Conservation (phyloP, 2,888 invertebrate species). For the Synergus itoensis region DNA sequence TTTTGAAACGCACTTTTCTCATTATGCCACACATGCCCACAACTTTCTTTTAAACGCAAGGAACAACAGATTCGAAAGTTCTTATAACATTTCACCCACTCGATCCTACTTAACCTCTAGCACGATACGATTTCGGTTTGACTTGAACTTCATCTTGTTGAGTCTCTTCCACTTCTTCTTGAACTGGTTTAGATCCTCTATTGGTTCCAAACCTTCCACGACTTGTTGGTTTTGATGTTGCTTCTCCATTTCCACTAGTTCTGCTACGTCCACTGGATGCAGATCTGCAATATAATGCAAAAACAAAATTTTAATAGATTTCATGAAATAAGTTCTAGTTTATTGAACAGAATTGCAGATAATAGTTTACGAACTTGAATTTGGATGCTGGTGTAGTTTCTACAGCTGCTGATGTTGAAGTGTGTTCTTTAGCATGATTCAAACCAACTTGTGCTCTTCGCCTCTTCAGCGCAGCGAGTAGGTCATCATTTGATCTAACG, state of each 20-base stretch:
- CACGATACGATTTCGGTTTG: slow-evolving; percentile 68
- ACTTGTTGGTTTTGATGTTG: slow-evolving; percentile 60
- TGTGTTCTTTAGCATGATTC: slow-evolving; percentile 70
- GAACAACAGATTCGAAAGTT: slow-evolving; percentile 41
- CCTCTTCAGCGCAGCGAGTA: slow-evolving; percentile 86
- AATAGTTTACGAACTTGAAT: slow-evolving; percentile 55
- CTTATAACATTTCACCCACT: slow-evolving; percentile 39
- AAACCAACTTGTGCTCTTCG: slow-evolving; percentile 85
- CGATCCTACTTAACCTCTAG: slow-evolving; percentile 61
- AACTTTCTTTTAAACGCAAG: slow-evolving; percentile 38
- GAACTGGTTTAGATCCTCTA: slow-evolving; percentile 61
- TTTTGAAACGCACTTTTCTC: slow-evolving; percentile 29
- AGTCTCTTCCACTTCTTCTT: slow-evolving; percentile 71
- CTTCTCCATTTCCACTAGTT: slow-evolving; percentile 56
- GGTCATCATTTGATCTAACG: slow-evolving; percentile 86
- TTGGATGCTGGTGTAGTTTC: slow-evolving; percentile 63
- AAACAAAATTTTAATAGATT: slow-evolving; percentile 2
- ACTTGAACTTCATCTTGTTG: slow-evolving; percentile 72
- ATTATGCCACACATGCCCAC: slow-evolving; percentile 30
- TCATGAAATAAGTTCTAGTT: neutral
- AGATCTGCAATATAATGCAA: slow-evolving; percentile 45
- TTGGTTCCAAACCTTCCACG: slow-evolving; percentile 68
- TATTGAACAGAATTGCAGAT: neutral
- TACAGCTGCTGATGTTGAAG: slow-evolving; percentile 59
- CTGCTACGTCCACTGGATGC: slow-evolving; percentile 55